Evolutionary conservation across 2,797 vertebrate genomes (phyloP), one percentile per base, ranked within the genome.

Genomic region (Erithacus rubecula): DNA sequence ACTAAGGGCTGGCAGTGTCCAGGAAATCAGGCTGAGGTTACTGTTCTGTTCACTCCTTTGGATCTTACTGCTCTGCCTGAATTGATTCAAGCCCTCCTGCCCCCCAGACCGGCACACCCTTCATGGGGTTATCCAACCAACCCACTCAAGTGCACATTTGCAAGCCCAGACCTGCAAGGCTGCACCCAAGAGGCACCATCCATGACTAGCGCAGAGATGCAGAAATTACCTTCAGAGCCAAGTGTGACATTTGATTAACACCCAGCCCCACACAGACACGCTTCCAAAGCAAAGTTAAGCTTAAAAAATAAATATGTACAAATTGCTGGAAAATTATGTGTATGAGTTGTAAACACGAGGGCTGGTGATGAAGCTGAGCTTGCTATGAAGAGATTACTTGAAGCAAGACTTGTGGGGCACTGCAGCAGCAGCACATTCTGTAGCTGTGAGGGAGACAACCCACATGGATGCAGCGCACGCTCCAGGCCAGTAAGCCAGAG

Each of bases 391-490:
- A 41, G 19, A 74, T 14, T 23, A 20, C 41, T 32, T 24, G 19
- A 41, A 60, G 39, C 23, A n/a, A 29, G 46, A 44, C 17, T 1
- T 5, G 12, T 0, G 1, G 22, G 53, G 34, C 24, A 3, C 34
- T 34, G 19, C 26, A 32, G 20, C 1, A 36, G 32, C 60, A 56
- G 52, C 39, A 58, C 16, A 0, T 39, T 49, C 34, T 56, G 29
- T 2, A 32, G 17, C 2, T 6, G 8, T 0, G 34, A 75, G 53
- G 44, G 44, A 68, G 55, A 52, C 14, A 70, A 30, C 43, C 34
- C 10, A 8, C 20, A 1, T 0, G 20, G 69, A 44, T 24, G 2
- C 8, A 23, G 37, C 0, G 1, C 3, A 15, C 2, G 0, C 60
- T 29, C 55, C 3, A 43, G 36, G 65, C 67, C 71, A 37, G 29